Conservation (phyloP, 2,888 invertebrate species). For the Arge pagana region DNA sequence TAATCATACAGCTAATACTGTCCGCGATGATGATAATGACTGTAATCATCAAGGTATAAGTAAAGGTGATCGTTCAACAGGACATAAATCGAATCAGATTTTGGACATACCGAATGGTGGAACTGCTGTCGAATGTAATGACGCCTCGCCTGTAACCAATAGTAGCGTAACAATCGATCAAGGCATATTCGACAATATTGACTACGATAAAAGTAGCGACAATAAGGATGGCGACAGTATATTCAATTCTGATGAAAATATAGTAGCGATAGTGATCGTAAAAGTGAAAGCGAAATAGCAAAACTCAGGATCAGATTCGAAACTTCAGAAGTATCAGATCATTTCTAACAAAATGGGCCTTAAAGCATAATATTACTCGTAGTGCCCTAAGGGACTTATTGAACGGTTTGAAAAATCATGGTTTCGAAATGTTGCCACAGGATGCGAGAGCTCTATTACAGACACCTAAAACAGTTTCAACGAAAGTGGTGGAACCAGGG, state of each 20-base stretch:
- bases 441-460: slow-evolving; percentile 6
- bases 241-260: slow-evolving; percentile 2
- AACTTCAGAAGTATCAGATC: slow-evolving; percentile 1
- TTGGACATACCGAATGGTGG: not conserved
- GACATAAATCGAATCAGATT: slow-evolving; percentile 1
- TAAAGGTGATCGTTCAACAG: too few species aligned
- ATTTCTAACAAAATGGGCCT: slow-evolving; percentile 7
- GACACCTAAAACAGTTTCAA: slow-evolving; percentile 2
- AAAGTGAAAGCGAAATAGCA: not conserved
- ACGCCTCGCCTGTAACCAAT: not conserved
- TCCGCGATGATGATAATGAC: slow-evolving; percentile 1
- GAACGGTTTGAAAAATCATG: slow-evolving; percentile 7
- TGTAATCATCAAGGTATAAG: slow-evolving; percentile 3
- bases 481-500: slow-evolving; percentile 9
- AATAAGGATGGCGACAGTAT: not conserved
- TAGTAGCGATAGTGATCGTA: slow-evolving; percentile 7
- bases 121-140: slow-evolving; percentile 1
- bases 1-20: not conserved
- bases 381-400: slow-evolving; percentile 4
- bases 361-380: slow-evolving; percentile 4
- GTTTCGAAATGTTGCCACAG: not conserved
- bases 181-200: not conserved
- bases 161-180: not conserved
- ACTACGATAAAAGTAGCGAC: not conserved
- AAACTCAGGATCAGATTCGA: not conserved